phyloP scores from a whole-genome alignment of 2,888 invertebrate genomes.

The Anthophora plumipes region DNA sequence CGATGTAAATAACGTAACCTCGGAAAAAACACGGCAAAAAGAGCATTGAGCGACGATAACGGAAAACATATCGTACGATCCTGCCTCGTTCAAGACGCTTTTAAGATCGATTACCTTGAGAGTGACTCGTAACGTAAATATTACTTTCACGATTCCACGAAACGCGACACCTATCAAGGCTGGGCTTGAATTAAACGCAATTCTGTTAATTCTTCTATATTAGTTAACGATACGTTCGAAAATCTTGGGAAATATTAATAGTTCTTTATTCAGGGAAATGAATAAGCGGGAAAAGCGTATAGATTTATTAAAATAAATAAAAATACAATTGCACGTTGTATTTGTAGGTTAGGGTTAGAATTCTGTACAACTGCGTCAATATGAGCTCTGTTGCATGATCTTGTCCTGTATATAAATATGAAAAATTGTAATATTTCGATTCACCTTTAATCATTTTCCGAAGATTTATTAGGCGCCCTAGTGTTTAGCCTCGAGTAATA shows the following conservation, averaged over 20 bases:
- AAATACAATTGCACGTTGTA: no score
- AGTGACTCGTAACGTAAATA: constrained; percentile 14
- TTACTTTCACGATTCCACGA: constrained; percentile 11
- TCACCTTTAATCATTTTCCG: background rate
- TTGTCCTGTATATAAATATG: no score
- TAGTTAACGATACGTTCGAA: no score
- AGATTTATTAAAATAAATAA: no score
- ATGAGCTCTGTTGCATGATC: no score
- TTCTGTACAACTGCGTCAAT: no score
- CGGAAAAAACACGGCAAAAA: constrained; percentile 9
- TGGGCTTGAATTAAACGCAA: background rate
- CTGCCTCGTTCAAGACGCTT: constrained; percentile 19
- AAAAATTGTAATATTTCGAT: background rate
- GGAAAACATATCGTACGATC: constrained; percentile 27
- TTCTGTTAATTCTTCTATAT: background rate
- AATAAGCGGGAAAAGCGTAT: no score
- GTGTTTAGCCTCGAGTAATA: constrained; percentile 32
- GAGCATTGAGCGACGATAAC: constrained; percentile 27
- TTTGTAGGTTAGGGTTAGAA: no score
- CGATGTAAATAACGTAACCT: constrained; percentile 31
- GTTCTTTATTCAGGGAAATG: no score
- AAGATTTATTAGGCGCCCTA: background rate
- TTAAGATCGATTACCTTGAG: constrained; percentile 15
- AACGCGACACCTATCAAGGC: constrained; percentile 6
- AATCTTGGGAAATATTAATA: no score